Evolutionary conservation across 2,113 vertebrate species (phyloP).

Genomic region (Sceloporus tristichus): DNA sequence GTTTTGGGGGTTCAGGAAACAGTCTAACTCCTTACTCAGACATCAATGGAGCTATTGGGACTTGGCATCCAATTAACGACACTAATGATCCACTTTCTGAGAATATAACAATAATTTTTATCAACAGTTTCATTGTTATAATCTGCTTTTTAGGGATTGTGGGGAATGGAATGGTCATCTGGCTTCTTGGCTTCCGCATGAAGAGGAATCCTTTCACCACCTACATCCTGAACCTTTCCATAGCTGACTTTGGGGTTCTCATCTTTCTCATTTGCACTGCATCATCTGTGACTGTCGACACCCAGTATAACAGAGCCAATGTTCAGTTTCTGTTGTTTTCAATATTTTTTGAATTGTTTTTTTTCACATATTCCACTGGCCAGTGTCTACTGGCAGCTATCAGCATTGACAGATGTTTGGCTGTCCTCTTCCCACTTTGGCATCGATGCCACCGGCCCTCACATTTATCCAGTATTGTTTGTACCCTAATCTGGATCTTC

Average conservation of each 20-base stretch:
- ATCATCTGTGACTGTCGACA: neutral
- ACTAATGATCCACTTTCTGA: too few species aligned
- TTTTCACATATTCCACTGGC: neutral
- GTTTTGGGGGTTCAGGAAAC: too few species aligned
- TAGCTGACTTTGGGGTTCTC: constrained; percentile 5
- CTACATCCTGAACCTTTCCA: constrained; percentile 11
- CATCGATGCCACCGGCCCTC: neutral
- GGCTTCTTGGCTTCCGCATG: neutral
- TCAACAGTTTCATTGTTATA: neutral
- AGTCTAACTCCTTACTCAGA: too few species aligned
- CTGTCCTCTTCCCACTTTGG: constrained; percentile 4
- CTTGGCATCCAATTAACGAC: too few species aligned
- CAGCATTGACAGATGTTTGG: neutral
- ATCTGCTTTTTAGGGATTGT: neutral
- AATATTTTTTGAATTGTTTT: neutral
- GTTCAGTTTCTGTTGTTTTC: neutral
- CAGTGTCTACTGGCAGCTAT: neutral
- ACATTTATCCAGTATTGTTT: rapidly evolving
- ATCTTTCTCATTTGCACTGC: neutral
- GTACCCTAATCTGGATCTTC: constrained; percentile 41
- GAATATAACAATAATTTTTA: too few species aligned
- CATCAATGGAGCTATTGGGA: too few species aligned
- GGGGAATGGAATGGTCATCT: neutral
- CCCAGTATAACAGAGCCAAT: rapidly evolving
- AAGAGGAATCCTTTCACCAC: neutral